These are phyloP conservation scores for Gila robusta DNA, from an alignment of 2,797 vertebrate genomes.

Conservation along the genomic window DNA sequence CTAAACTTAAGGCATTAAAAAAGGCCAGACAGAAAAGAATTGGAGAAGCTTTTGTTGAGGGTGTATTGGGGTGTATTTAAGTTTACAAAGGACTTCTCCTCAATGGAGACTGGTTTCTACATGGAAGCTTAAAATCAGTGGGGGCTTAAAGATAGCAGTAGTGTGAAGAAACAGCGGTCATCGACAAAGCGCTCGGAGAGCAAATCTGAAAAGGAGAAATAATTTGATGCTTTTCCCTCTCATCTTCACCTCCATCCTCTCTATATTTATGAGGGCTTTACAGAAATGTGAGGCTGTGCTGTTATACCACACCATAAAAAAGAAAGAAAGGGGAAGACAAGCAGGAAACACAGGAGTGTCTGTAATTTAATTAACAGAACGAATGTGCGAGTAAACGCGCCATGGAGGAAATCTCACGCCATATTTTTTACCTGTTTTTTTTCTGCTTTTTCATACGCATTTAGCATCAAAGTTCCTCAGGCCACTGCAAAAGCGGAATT, in stretches of 20 bases:
- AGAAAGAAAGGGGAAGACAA: constrained; percentile 41
- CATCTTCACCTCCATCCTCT: constrained; percentile 43
- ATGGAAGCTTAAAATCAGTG: constrained; percentile 77
- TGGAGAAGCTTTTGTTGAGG: constrained; percentile 79
- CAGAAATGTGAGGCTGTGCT: constrained; percentile 42
- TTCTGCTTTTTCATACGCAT: constrained; percentile 40
- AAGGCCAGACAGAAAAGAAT: constrained; percentile 68
- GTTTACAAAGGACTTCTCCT: constrained; percentile 77
- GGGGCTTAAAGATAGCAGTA: constrained; percentile 70
- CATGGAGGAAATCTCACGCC: constrained; percentile 61
- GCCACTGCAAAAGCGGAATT: constrained; percentile 51
- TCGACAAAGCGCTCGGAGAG: constrained; percentile 71
- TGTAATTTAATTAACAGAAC: constrained; percentile 66
- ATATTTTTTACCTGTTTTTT: constrained; percentile 53
- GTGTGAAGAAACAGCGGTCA: constrained; percentile 73
- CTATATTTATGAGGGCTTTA: constrained; percentile 48
- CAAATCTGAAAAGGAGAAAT: constrained; percentile 59
- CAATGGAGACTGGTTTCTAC: constrained; percentile 81
- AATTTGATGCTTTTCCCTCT: constrained; percentile 51
- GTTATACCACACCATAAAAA: constrained; percentile 40
- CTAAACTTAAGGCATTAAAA: constrained; percentile 79
- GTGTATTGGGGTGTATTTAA: constrained; percentile 84
- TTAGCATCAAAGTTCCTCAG: constrained; percentile 50
- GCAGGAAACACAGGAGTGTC: constrained; percentile 54
- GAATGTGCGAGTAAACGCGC: constrained; percentile 59